Conservation (phyloP, 2,888 invertebrate species). For the Phasia obesa region DNA sequence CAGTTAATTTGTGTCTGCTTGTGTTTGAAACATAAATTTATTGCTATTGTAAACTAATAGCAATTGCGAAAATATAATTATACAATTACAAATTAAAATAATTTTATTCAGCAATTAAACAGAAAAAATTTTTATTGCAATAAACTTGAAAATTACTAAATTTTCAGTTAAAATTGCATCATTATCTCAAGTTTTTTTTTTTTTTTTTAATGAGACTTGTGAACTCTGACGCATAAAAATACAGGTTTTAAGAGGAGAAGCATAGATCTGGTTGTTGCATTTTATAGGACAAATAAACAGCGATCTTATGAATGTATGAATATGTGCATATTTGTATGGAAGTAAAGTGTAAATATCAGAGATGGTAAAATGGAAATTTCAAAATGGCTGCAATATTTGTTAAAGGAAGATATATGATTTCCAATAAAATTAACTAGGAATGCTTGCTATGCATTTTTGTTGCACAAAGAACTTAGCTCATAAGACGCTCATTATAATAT, state of each 20-base stretch:
- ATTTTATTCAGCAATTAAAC: conserved; percentile 48
- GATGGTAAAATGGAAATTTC: background rate
- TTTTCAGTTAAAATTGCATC: conserved; percentile 66
- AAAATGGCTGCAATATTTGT: background rate
- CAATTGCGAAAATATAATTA: conserved; percentile 8
- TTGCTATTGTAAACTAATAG: background rate
- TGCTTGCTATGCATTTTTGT: no score
- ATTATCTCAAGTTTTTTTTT: conserved; percentile 54
- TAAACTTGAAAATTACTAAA: conserved; percentile 65
- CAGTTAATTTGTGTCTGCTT: background rate
- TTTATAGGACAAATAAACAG: background rate
- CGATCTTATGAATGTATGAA: background rate
- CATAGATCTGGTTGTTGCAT: conserved; percentile 15
- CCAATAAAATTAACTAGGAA: no score
- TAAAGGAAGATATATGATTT: no score
- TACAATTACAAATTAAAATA: conserved; percentile 24
- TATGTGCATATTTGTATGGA: background rate
- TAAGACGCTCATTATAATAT: no score
- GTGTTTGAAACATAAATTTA: conserved; percentile 2
- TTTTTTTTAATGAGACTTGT: conserved; percentile 6
- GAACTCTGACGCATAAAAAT: conserved; percentile 59
- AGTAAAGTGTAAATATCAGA: background rate
- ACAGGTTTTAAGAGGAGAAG: conserved; percentile 54
- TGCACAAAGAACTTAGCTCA: no score
- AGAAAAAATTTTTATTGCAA: conserved; percentile 23